A percentile compares a stretch with the other conserved stretches of the same genome.
Evolutionary conservation across 2,888 invertebrate species (phyloP).

Genomic region (Bursaphelenchus okinawaensis): DNA sequence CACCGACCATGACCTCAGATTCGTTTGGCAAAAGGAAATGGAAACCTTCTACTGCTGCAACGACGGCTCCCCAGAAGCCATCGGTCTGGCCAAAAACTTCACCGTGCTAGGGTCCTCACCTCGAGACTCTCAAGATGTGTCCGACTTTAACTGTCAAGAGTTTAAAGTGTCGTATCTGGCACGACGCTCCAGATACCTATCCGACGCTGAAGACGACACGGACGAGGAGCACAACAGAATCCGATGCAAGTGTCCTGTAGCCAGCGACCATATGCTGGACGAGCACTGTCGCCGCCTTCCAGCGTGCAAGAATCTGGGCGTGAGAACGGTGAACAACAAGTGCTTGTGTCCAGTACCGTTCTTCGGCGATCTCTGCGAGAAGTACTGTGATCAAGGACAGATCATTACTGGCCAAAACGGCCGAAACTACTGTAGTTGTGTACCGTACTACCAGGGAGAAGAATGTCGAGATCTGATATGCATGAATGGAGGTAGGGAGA

Average conservation of each 20-base stretch:
- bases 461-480: constrained; percentile 54
- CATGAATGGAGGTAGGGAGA: constrained; percentile 47
- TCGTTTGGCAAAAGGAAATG: neutral
- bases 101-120: neutral
- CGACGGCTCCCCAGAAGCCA: neutral
- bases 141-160: constrained; percentile 2
- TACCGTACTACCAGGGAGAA: constrained; percentile 54
- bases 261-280: constrained; percentile 34
- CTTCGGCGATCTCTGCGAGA: constrained; percentile 54
- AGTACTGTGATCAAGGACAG: constrained; percentile 54
- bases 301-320: constrained; percentile 49
- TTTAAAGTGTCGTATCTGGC: constrained; percentile 6
- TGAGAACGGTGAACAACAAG: constrained; percentile 26
- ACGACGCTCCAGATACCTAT: neutral
- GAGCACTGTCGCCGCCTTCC: constrained; percentile 46
- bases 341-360: constrained; percentile 47
- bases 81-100: neutral
- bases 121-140: neutral
- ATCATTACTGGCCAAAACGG: constrained; percentile 39
- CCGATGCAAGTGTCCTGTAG: neutral
- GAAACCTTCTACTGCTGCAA: neutral
- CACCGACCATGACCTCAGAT: neutral
- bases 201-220: constrained; percentile 2
- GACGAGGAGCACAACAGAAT: neutral
- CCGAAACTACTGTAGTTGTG: constrained; percentile 49